A percentile compares a stretch with the other conserved stretches of the same genome.
phyloP scores from a whole-genome alignment of 2,797 vertebrate genomes.

The Masticophis lateralis region DNA sequence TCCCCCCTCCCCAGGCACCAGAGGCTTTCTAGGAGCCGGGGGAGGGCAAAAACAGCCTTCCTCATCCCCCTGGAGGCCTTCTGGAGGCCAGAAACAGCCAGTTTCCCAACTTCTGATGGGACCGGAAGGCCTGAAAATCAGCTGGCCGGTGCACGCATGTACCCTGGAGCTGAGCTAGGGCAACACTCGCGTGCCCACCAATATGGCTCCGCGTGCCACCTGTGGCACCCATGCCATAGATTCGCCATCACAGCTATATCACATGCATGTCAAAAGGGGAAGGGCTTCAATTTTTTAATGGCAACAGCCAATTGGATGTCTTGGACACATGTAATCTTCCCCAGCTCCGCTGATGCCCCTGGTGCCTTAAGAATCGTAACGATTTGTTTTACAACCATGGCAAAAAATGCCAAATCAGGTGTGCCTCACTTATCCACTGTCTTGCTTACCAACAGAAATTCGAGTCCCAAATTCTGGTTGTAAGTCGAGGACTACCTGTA shows the following conservation, averaged over 20 bases:
- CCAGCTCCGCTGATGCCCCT: neutral
- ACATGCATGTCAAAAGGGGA: neutral
- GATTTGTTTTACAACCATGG: neutral
- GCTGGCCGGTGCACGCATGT: too few species aligned
- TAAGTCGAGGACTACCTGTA: neutral
- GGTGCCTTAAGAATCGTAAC: neutral
- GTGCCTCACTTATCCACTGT: neutral
- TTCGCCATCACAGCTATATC: neutral
- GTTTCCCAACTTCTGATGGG: too few species aligned
- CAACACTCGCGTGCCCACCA: too few species aligned
- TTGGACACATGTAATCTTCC: neutral
- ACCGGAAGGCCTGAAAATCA: too few species aligned
- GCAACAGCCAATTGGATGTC: neutral
- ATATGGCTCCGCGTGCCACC: too few species aligned
- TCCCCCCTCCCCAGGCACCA: too few species aligned
- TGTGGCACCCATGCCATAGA: too few species aligned
- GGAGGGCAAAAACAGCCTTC: too few species aligned
- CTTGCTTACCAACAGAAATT: neutral
- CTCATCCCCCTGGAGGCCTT: too few species aligned
- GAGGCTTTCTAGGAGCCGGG: too few species aligned
- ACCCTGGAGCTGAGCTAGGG: too few species aligned
- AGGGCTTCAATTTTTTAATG: neutral
- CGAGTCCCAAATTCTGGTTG: neutral
- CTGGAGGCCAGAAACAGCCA: too few species aligned
- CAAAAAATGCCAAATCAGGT: neutral